Conservation (phyloP, 2,797 vertebrate species). For the Hydrolagus colliei region DNA sequence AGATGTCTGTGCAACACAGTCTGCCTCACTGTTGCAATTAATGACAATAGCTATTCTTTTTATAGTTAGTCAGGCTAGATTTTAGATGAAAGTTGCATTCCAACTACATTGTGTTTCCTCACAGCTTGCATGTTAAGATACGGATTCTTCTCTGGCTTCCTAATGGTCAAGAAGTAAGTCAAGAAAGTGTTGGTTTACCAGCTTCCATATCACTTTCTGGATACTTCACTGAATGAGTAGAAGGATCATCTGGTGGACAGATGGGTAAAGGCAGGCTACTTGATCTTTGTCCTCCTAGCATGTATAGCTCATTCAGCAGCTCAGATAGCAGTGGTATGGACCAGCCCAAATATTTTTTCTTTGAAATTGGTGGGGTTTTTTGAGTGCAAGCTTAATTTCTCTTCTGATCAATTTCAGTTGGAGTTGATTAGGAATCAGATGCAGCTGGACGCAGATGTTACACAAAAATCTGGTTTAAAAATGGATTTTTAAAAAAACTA, state of each 20-base stretch:
- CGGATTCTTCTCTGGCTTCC: not conserved
- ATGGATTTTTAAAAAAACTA: no score
- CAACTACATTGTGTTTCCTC: not conserved
- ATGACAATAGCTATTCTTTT: not conserved
- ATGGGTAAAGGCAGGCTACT: slow-evolving; percentile 10
- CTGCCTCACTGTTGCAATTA: not conserved
- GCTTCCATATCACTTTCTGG: not conserved
- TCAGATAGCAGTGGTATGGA: not conserved
- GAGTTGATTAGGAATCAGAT: no score
- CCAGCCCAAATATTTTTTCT: not conserved
- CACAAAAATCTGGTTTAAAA: no score
- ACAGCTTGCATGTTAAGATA: not conserved
- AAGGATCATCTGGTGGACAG: slow-evolving; percentile 21
- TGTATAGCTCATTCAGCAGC: not conserved
- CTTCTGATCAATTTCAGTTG: no score
- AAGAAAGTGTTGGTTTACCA: not conserved
- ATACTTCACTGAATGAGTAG: slow-evolving; percentile 1
- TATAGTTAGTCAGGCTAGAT: not conserved
- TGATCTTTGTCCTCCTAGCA: not conserved
- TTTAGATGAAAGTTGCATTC: not conserved
- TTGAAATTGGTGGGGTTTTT: not conserved
- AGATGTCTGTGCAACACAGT: no score
- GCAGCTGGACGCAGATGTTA: no score
- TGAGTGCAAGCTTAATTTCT: not conserved
- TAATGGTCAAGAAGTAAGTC: no score